These are phyloP conservation scores for Neogobius melanostomus DNA, from an alignment of 2,113 vertebrate genomes.

Conservation along the genomic window DNA sequence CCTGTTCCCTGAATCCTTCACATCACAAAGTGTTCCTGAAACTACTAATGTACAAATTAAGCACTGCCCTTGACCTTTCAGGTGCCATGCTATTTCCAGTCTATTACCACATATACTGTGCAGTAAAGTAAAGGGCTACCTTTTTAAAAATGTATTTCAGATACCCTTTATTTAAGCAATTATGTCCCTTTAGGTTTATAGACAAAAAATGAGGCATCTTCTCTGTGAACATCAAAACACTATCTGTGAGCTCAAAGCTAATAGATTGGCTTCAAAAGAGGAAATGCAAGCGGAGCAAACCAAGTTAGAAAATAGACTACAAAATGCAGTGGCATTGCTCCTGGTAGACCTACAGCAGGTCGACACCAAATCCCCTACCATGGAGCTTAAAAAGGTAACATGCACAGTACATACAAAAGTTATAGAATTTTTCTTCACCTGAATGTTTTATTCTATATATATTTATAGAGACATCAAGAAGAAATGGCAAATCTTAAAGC, in stretches of 20 bases:
- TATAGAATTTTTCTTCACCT: not conserved
- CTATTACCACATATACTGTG: no score
- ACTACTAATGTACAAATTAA: no score
- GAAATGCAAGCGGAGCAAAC: conserved; percentile 80
- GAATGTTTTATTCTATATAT: not conserved
- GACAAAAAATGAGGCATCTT: conserved; percentile 95
- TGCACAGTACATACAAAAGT: not conserved
- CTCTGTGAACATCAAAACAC: conserved; percentile 91
- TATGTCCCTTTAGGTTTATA: conserved; percentile 77
- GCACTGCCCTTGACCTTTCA: no score
- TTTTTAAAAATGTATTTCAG: no score
- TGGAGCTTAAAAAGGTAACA: conserved; percentile 80
- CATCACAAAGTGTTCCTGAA: no score
- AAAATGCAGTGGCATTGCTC: conserved; percentile 67
- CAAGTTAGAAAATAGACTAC: conserved; percentile 73
- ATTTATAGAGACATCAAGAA: conserved; percentile 84
- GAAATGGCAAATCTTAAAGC: conserved; percentile 74
- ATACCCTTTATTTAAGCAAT: not conserved
- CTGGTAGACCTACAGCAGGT: conserved; percentile 79
- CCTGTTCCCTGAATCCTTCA: no score
- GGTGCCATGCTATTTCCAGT: no score
- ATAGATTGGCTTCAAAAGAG: conserved; percentile 69
- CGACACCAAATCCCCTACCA: conserved; percentile 74
- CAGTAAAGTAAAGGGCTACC: no score
- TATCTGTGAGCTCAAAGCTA: conserved; percentile 80